These are phyloP conservation scores for Epirrhoe tristata DNA, from an alignment of 2,888 invertebrate species.

Conservation along the genomic window DNA sequence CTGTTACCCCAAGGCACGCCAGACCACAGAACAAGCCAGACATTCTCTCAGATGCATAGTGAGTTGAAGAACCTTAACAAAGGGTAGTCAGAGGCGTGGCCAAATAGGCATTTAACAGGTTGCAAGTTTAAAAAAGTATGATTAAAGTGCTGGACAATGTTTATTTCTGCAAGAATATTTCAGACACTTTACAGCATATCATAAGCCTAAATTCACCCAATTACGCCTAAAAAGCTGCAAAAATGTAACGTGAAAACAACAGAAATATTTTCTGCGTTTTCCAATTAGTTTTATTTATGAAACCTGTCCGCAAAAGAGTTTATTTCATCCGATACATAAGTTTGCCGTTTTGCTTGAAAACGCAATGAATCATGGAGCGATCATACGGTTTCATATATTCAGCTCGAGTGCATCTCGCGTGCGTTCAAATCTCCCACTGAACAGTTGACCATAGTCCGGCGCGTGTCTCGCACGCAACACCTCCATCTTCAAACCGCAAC, in stretches of 20 bases:
- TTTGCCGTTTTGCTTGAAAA: conserved; percentile 8
- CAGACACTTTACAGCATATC: neutral
- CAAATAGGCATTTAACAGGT: too few relatives aligned
- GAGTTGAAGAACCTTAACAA: too few relatives aligned
- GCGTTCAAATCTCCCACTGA: conserved; percentile 52
- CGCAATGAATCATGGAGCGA: conserved; percentile 28
- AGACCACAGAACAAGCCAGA: too few relatives aligned
- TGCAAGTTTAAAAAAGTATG: too few relatives aligned
- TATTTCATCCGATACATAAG: neutral
- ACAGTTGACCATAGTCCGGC: conserved; percentile 83
- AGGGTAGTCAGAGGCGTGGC: too few relatives aligned
- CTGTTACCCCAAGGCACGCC: too few relatives aligned
- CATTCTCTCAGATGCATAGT: too few relatives aligned
- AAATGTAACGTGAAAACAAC: neutral
- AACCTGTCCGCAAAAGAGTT: neutral
- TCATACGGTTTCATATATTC: conserved; percentile 40
- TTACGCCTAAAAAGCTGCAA: neutral
- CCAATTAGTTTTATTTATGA: neutral
- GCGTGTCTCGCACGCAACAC: conserved; percentile 59
- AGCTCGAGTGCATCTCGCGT: conserved; percentile 41
- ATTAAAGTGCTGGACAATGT: too few relatives aligned
- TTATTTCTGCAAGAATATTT: neutral
- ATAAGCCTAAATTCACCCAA: neutral
- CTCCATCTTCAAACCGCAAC: conserved; percentile 39
- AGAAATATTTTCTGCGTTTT: neutral